Percentiles rank a stretch among this genome's conserved stretches.
These are phyloP conservation scores for Oligia strigilis DNA, from an alignment of 2,888 invertebrate species.

Conservation along the genomic window DNA sequence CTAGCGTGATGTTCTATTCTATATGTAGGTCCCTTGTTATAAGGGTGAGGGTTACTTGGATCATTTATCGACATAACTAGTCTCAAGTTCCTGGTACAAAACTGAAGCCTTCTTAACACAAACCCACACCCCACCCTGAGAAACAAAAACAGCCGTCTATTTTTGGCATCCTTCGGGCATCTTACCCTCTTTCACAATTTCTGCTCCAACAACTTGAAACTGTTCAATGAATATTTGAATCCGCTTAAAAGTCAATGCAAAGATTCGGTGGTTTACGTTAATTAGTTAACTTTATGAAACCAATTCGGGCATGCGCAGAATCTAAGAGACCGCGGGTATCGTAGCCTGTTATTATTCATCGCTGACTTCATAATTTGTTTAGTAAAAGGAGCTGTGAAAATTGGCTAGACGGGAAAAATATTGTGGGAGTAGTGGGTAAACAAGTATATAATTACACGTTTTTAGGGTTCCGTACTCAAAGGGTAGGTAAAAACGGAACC, in stretches of 20 bases:
- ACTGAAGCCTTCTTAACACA: neutral
- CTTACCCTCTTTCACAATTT: constrained; percentile 8
- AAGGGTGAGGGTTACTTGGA: neutral
- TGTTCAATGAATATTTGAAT: constrained; percentile 55
- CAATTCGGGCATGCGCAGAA: constrained; percentile 40
- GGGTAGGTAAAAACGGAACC: too few relatives aligned
- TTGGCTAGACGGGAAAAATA: constrained; percentile 42
- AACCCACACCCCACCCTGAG: neutral
- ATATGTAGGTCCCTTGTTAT: too few relatives aligned
- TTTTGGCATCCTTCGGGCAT: neutral
- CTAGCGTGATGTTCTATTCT: neutral
- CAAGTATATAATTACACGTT: neutral
- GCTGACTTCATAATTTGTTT: constrained; percentile 51
- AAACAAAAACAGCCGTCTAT: neutral
- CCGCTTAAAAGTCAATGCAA: constrained; percentile 56
- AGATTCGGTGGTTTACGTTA: constrained; percentile 49
- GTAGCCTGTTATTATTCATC: constrained; percentile 48
- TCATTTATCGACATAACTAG: neutral
- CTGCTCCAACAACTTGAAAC: constrained; percentile 35
- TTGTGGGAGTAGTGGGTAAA: constrained; percentile 14
- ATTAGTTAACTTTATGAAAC: constrained; percentile 51
- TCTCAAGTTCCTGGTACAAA: neutral
- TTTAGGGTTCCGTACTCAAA: too few relatives aligned
- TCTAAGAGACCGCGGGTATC: constrained; percentile 4
- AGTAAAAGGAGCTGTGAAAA: constrained; percentile 37